Evolutionary conservation across 2,888 invertebrate genomes (phyloP).

Genomic region (Amitus sp.): DNA sequence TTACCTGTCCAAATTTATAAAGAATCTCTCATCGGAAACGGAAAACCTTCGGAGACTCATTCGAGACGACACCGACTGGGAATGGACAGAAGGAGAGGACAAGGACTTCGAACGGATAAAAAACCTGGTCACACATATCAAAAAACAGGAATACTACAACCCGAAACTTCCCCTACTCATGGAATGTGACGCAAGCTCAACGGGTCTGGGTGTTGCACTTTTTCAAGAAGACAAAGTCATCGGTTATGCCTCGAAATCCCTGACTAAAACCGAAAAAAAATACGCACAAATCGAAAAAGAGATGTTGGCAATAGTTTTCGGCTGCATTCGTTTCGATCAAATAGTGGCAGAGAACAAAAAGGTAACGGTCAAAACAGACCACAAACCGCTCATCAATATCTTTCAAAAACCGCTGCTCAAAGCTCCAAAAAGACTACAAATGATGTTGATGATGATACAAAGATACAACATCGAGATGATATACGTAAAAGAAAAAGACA

Average conservation of each 20-base stretch:
- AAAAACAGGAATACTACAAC: constrained; percentile 7
- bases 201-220: constrained; percentile 49
- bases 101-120: constrained; percentile 5
- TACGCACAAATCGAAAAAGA: constrained; percentile 55
- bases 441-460: constrained; percentile 12
- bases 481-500: constrained; percentile 9
- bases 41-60: constrained; percentile 1
- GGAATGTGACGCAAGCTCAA: constrained; percentile 22
- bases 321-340: constrained; percentile 49
- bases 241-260: constrained; percentile 51
- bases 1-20: not conserved
- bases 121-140: not conserved
- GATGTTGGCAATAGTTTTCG: constrained; percentile 50
- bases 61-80: constrained; percentile 1
- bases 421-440: constrained; percentile 12
- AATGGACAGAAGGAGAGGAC: constrained; percentile 3
- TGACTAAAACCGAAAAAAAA: constrained; percentile 43
- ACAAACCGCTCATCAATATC: constrained; percentile 50
- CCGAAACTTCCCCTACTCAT: constrained; percentile 7
- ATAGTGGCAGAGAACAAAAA: constrained; percentile 47
- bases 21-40: constrained; percentile 5
- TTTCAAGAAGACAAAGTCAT: constrained; percentile 52
- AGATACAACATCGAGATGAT: constrained; percentile 6
- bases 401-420: constrained; percentile 40
- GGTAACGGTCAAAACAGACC: constrained; percentile 46